A percentile compares a stretch with the other conserved stretches of the same genome.
Conservation (phyloP, 2,888 invertebrate species). For the Embidobia sp. region DNA sequence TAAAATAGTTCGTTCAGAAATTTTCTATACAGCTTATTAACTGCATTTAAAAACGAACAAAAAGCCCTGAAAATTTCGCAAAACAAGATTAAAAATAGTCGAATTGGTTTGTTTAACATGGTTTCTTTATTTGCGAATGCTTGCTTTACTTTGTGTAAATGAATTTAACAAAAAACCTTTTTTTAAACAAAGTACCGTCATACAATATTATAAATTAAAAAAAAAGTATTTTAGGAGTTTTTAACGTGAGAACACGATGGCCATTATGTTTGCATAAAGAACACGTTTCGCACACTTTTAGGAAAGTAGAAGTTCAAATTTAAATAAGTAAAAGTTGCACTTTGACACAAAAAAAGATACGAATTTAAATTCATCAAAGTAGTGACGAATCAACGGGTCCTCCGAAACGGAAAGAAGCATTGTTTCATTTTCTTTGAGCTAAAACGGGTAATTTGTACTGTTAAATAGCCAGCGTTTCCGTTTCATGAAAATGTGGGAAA, state of each 20-base stretch:
- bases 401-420: conserved; percentile 10
- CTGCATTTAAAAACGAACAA: too few species aligned
- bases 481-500: conserved; percentile 12
- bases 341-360: conserved; percentile 16
- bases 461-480: conserved; percentile 7
- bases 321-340: conserved; percentile 26
- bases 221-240: too few species aligned
- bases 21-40: too few species aligned
- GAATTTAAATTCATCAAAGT: background rate
- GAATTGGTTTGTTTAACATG: too few species aligned
- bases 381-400: background rate
- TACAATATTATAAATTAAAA: too few species aligned
- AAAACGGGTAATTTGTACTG: background rate
- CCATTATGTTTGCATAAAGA: background rate
- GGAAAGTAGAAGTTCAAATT: conserved; percentile 9
- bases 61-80: too few species aligned
- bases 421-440: conserved; percentile 18
- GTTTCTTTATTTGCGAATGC: too few species aligned
- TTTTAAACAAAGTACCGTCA: too few species aligned
- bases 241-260: background rate
- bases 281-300: background rate
- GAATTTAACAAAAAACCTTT: too few species aligned
- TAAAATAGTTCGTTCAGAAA: too few species aligned
- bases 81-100: too few species aligned
- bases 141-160: too few species aligned